Evolutionary conservation across 2,797 vertebrate genomes (phyloP).

Genomic region (Peromyscus aztecus): DNA sequence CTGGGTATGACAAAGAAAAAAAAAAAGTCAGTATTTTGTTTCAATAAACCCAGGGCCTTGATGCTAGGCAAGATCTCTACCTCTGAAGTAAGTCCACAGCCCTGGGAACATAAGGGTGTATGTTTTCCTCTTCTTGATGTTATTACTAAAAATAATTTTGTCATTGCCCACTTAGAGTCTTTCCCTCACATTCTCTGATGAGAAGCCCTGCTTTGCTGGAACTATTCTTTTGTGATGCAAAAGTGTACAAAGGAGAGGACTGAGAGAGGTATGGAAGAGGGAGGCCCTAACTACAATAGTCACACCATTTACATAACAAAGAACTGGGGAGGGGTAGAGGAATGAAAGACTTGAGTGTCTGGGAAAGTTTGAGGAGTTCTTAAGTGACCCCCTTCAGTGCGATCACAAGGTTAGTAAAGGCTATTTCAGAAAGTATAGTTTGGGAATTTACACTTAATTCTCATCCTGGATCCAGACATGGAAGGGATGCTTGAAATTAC

Average conservation of each 20-base stretch:
- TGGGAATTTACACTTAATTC: background rate
- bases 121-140: slow-evolving; percentile 3
- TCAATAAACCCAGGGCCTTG: background rate
- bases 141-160: background rate
- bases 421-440: background rate
- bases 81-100: background rate
- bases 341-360: background rate
- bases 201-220: background rate
- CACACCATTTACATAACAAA: slow-evolving; percentile 43
- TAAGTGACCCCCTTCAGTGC: background rate
- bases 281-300: background rate
- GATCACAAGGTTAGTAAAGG: background rate
- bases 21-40: background rate
- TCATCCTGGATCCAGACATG: background rate
- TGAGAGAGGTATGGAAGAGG: background rate
- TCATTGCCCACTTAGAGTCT: slow-evolving; percentile 6
- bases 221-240: slow-evolving; percentile 55
- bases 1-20: background rate
- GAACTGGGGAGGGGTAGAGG: background rate
- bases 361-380: background rate
- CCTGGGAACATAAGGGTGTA: background rate
- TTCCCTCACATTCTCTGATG: background rate
- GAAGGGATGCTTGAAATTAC: slow-evolving; percentile 21
- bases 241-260: background rate
- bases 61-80: background rate